Evolutionary conservation across 2,797 vertebrate species (phyloP), one percentile per base, ranked within the genome.

Genomic region (Octomys mimax): DNA sequence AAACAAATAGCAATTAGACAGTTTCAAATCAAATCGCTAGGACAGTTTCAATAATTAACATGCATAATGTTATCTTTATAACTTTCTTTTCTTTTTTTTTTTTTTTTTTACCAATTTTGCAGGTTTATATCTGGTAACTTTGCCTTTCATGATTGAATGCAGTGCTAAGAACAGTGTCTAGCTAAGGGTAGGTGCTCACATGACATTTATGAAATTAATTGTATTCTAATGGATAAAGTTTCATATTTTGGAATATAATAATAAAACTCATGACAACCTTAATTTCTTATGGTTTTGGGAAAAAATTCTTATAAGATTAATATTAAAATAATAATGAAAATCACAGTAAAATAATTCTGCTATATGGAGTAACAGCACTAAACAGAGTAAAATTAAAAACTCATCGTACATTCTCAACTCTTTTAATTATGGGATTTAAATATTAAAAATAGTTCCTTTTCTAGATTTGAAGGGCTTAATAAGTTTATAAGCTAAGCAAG

Each of bases 361-460:
- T 90, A 64, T 91, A n/a, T 54, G 46, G 21, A 84, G 19, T 71
- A 85, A 94, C 73, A 62, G 14, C 22, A 82, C 59, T 86, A 75
- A 78, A n/a, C 68, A 59, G 89, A 89, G 26, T 84, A 66, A 94
- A 87, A 94, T 71, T 49, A 77, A 85, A 95, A 90, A 26, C 13
- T 91, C 59, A 62, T 57, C 4, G 52, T 46, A 92, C 1, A 59
- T 85, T 42, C 19, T 81, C 24, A 89, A 28, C 18, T 86, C 49
- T 91, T 77, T 90, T 33, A 70, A 24, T 87, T 95, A 16, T 87
- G 2, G 9, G 80, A 87, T 84, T 90, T 91, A 80, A 84, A 7
- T 80, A 91, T 84, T 31, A 95, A 88, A 70, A 52, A 36, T 70
- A 62, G 31, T 81, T 68, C 24, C 22, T 49, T 91, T 96, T 62